A percentile compares a stretch with the other conserved stretches of the same genome.
Conservation (phyloP, 2,113 vertebrate genomes). For the Gasterosteus aculeatus region DNA sequence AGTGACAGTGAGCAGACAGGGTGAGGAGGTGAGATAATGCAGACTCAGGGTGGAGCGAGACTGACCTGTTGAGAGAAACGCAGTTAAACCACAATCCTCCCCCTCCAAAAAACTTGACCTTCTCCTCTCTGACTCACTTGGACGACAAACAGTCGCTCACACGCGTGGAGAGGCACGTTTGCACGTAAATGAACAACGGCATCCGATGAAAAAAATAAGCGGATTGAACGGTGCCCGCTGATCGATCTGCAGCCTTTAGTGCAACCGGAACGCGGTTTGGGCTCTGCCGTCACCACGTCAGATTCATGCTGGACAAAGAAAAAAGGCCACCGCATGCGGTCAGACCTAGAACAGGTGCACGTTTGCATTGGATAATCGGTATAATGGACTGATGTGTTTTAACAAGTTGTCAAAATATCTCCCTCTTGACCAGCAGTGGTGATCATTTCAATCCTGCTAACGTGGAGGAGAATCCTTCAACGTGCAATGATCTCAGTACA, state of each 20-base stretch:
- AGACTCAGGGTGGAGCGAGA: constrained; percentile 64
- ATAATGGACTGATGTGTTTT: not conserved
- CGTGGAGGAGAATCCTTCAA: not conserved
- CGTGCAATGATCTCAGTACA: not conserved
- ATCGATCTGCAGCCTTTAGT: not conserved
- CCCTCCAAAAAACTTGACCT: constrained; percentile 71
- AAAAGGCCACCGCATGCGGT: not conserved
- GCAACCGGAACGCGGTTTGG: not conserved
- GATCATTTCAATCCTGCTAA: not conserved
- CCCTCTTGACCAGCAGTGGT: not conserved
- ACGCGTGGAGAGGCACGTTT: constrained; percentile 5
- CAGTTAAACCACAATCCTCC: constrained; percentile 37
- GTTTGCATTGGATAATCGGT: not conserved
- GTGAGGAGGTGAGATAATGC: constrained; percentile 80
- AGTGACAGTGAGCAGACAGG: constrained; percentile 83
- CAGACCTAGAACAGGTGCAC: not conserved
- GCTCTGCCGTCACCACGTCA: not conserved
- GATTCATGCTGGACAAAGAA: not conserved
- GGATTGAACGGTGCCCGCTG: not conserved
- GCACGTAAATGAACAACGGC: constrained; percentile 7
- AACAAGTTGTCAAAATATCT: not conserved
- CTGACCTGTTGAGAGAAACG: constrained; percentile 62
- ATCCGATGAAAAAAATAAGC: not conserved
- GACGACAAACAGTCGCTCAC: constrained; percentile 45
- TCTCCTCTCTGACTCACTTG: constrained; percentile 58